Percentiles rank a stretch among this genome's conserved stretches.
phyloP scores from a whole-genome alignment of 1,140 invertebrate genomes.

The Drosophila bocqueti region DNA sequence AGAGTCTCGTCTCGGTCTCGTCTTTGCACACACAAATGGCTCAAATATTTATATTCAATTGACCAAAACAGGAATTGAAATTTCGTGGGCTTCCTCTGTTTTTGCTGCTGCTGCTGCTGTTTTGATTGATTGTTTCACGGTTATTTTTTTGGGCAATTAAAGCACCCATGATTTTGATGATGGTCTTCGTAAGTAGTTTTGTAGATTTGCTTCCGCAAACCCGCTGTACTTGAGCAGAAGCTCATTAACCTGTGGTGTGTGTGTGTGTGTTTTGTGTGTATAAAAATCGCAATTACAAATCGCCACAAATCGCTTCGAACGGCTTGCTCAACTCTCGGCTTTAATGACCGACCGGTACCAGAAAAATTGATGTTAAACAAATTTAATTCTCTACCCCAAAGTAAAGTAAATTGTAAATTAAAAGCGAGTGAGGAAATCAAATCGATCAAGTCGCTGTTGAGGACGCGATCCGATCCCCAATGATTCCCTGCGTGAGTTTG shows the following conservation, averaged over 20 bases:
- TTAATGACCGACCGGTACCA: conserved; percentile 10
- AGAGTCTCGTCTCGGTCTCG: conserved; percentile 6
- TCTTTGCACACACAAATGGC: background rate
- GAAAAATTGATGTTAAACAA: conserved; percentile 25
- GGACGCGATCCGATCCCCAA: conserved; percentile 56
- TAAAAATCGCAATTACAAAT: conserved; percentile 43
- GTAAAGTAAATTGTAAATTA: conserved; percentile 17
- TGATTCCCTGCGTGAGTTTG: conserved; percentile 85
- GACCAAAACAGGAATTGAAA: conserved; percentile 52
- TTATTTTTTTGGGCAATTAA: conserved; percentile 42
- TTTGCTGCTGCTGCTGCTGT: conserved; percentile 13
- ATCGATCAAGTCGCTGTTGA: conserved; percentile 16
- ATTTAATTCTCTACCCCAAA: conserved; percentile 30
- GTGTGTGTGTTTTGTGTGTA: background rate
- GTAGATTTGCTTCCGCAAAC: conserved; percentile 51
- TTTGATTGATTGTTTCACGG: conserved; percentile 54
- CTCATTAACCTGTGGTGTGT: conserved; percentile 32
- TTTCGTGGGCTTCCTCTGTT: conserved; percentile 23
- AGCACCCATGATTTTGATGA: conserved; percentile 43
- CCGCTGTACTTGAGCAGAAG: conserved; percentile 46
- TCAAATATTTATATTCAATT: conserved; percentile 48
- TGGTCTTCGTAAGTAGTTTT: conserved; percentile 45
- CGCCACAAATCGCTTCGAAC: conserved; percentile 39
- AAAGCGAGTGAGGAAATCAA: conserved; percentile 18
- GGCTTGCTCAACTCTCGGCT: conserved; percentile 24